A percentile compares a stretch with the other conserved stretches of the same genome.
phyloP scores from a whole-genome alignment of 2,888 invertebrate genomes.

The Heliconius ethilla region DNA sequence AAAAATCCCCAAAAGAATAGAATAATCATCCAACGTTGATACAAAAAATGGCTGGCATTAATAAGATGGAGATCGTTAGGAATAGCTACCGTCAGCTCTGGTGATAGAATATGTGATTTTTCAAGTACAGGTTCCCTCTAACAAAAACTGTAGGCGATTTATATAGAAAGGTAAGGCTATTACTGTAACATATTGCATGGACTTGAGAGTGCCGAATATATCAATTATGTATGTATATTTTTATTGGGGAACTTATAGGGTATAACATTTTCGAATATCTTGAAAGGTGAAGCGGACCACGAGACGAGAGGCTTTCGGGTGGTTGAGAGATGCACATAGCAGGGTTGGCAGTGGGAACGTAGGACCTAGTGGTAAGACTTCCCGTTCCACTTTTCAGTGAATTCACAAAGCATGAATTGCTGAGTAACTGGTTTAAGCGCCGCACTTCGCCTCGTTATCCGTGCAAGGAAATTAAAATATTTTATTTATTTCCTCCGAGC shows the following conservation, averaged over 20 bases:
- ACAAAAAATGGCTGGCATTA: conserved; percentile 44
- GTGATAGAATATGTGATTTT: conserved; percentile 36
- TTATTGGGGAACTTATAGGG: background rate
- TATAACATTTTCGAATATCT: background rate
- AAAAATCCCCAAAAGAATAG: conserved; percentile 24
- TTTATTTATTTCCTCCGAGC: too few relatives aligned
- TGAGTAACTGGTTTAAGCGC: too few relatives aligned
- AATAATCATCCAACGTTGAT: conserved; percentile 42
- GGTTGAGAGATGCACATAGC: too few relatives aligned
- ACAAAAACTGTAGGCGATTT: conserved; percentile 34
- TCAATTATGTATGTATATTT: conserved; percentile 17
- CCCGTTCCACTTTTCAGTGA: too few relatives aligned
- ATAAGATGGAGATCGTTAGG: conserved; percentile 44
- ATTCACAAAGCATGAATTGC: too few relatives aligned
- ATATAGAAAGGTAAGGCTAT: conserved; percentile 30
- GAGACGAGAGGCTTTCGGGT: too few relatives aligned
- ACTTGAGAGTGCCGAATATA: conserved; percentile 17
- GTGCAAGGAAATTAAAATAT: too few relatives aligned
- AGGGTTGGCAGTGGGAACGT: too few relatives aligned
- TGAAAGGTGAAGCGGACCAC: background rate
- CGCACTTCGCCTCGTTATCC: too few relatives aligned
- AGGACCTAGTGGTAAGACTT: too few relatives aligned
- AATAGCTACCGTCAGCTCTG: conserved; percentile 34
- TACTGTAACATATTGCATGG: conserved; percentile 33
- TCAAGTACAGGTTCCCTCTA: conserved; percentile 32